Evolutionary conservation across 53 echinoderm and acorn worm genomes (phyloP).

Genomic region (Antedon mediterranea): DNA sequence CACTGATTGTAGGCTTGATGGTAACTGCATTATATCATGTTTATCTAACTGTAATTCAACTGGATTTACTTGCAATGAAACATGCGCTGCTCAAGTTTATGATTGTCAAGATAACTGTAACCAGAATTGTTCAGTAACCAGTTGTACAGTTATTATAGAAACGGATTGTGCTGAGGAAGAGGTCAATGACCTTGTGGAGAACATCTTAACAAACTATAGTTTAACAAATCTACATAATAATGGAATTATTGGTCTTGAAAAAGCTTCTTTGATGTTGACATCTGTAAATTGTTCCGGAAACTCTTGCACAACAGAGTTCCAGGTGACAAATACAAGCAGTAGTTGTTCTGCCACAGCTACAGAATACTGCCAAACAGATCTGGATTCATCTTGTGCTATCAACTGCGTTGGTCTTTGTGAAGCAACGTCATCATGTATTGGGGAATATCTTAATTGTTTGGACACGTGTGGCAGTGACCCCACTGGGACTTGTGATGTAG

Average conservation of each 20-base stretch:
- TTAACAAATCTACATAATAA: neutral
- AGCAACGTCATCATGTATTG: neutral
- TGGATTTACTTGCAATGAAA: neutral
- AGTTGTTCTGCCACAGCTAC: neutral
- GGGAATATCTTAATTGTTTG: neutral
- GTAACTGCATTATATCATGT: neutral
- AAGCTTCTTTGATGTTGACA: neutral
- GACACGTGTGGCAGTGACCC: neutral
- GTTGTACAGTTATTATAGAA: neutral
- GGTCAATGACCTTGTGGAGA: neutral
- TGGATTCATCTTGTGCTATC: neutral
- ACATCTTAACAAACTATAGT: neutral
- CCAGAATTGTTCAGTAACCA: conserved; percentile 11
- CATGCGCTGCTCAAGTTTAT: neutral
- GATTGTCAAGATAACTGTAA: conserved; percentile 17
- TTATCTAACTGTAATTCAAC: neutral
- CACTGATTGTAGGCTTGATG: neutral
- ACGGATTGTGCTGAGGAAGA: neutral
- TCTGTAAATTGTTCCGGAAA: neutral
- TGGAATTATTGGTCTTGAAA: neutral
- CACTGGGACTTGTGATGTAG: neutral
- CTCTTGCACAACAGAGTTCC: neutral
- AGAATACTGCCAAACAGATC: neutral
- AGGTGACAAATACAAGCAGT: neutral
- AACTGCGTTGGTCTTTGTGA: neutral